A percentile compares a stretch with the other conserved stretches of the same genome.
These are phyloP conservation scores for Odontamblyopus lacepedii DNA, from an alignment of 2,797 vertebrate species.

Conservation along the genomic window DNA sequence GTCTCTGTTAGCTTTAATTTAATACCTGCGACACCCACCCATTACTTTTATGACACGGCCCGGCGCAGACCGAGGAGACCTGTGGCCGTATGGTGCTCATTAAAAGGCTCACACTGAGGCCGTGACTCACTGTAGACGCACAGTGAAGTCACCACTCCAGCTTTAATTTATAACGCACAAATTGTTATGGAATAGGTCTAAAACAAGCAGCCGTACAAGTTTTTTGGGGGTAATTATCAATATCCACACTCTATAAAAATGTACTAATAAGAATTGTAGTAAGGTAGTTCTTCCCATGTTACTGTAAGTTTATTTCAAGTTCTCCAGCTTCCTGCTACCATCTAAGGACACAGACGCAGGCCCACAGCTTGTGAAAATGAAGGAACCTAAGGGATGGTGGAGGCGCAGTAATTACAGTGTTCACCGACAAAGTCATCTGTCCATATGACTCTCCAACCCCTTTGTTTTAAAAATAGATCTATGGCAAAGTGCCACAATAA, in stretches of 20 bases:
- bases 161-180: conserved; percentile 29
- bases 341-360: no score
- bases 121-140: conserved; percentile 55
- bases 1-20: conserved; percentile 59
- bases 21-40: conserved; percentile 60
- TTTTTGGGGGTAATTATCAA: background rate
- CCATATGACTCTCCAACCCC: no score
- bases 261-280: background rate
- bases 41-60: conserved; percentile 67
- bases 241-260: background rate
- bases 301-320: background rate
- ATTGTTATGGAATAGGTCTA: conserved; percentile 16
- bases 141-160: conserved; percentile 39
- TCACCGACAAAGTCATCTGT: no score
- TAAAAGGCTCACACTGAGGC: conserved; percentile 62
- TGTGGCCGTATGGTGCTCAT: conserved; percentile 57
- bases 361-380: no score
- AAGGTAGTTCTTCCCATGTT: background rate
- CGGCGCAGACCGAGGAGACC: conserved; percentile 40
- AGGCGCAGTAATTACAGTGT: no score
- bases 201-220: conserved; percentile 4
- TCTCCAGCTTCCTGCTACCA: background rate
- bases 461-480: no score
- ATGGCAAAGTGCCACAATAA: no score
- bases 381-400: no score